Evolutionary conservation across 2,113 vertebrate genomes (phyloP).

Genomic region (Triplophysa tibetana): DNA sequence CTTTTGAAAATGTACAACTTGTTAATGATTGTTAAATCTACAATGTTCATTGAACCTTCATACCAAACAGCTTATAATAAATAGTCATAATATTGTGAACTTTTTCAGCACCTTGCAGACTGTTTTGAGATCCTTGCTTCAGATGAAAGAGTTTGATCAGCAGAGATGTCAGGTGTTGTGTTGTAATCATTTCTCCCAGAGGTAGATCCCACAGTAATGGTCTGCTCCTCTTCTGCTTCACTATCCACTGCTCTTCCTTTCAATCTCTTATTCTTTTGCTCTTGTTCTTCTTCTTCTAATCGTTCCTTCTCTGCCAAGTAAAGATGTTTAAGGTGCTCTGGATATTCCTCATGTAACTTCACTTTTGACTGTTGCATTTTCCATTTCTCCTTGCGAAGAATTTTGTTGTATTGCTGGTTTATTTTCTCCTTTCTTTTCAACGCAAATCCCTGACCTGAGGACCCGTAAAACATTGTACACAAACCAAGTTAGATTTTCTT

Average conservation of each 20-base stretch:
- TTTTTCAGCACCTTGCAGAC: not conserved
- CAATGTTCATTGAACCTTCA: too few relatives aligned
- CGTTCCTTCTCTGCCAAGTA: slow-evolving; percentile 87
- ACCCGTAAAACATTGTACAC: not conserved
- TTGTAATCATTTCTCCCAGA: slow-evolving; percentile 18
- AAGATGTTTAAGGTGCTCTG: slow-evolving; percentile 92
- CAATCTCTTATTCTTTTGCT: slow-evolving; percentile 61
- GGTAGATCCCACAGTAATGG: not conserved
- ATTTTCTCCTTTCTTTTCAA: slow-evolving; percentile 85
- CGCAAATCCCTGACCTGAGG: slow-evolving; percentile 88
- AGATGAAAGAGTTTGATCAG: not conserved
- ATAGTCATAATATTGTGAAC: too few relatives aligned
- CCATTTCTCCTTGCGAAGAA: slow-evolving; percentile 76
- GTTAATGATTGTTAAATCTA: too few relatives aligned
- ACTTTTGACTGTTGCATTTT: slow-evolving; percentile 43
- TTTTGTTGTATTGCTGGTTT: slow-evolving; percentile 83
- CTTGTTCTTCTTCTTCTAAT: slow-evolving; percentile 73
- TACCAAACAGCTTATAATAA: not conserved
- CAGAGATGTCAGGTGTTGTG: not conserved
- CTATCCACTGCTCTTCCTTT: slow-evolving; percentile 50
- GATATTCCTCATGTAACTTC: slow-evolving; percentile 80
- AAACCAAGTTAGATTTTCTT: not conserved
- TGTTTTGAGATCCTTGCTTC: not conserved
- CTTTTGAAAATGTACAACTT: not conserved
- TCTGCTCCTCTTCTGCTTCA: slow-evolving; percentile 43